Conservation (phyloP, 1,140 invertebrate species). For the Gonioctena quinquepunctata region DNA sequence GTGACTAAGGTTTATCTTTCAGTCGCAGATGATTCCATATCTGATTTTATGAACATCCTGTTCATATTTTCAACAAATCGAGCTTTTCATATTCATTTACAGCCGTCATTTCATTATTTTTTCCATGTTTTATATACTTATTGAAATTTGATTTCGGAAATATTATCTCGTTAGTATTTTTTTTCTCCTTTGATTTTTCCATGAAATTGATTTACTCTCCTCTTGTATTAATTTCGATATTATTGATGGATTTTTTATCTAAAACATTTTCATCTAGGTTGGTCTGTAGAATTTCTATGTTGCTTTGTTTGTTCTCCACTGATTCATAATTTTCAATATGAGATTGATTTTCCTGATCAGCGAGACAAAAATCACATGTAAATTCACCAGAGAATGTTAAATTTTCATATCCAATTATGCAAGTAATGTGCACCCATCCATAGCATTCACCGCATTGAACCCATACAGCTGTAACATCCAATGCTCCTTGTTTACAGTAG, state of each 20-base stretch:
- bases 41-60: too few species aligned
- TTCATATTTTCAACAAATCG: too few species aligned
- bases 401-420: neutral
- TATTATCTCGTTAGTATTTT: neutral
- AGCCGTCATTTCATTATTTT: neutral
- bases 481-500: neutral
- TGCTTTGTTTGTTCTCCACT: neutral
- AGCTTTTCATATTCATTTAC: neutral
- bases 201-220: slow-evolving; percentile 5
- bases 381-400: neutral
- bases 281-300: neutral
- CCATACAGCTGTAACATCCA: neutral
- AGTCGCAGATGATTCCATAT: too few species aligned
- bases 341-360: neutral
- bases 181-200: slow-evolving; percentile 1
- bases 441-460: neutral
- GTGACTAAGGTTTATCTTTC: too few species aligned
- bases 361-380: neutral
- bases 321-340: neutral
- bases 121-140: neutral
- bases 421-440: neutral
- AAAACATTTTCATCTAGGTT: neutral
- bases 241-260: neutral
- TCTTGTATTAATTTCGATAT: neutral
- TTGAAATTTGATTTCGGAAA: neutral